Percentiles rank a stretch among this genome's conserved stretches.
Evolutionary conservation across 2,888 invertebrate species (phyloP).

Genomic region (Chesias legatella): DNA sequence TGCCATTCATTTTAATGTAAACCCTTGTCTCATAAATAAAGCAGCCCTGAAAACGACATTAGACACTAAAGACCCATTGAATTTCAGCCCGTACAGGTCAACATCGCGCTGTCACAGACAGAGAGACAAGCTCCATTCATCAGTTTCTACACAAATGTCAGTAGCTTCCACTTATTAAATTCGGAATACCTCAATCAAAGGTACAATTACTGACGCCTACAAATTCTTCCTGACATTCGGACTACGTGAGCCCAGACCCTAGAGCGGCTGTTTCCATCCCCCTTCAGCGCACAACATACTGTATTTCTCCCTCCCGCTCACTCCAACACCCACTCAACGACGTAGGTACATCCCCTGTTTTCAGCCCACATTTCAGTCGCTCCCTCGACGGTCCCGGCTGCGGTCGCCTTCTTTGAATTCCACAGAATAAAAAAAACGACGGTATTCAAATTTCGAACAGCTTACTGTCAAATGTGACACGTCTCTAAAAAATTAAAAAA

Average conservation of each 20-base stretch:
- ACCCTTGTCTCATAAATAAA: too few species aligned
- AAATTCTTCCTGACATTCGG: slow-evolving; percentile 59
- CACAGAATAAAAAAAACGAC: slow-evolving; percentile 3
- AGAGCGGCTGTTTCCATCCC: slow-evolving; percentile 35
- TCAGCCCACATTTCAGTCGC: slow-evolving; percentile 62
- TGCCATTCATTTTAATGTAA: too few species aligned
- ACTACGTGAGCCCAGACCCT: slow-evolving; percentile 53
- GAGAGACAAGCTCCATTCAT: background rate
- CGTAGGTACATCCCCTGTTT: slow-evolving; percentile 57
- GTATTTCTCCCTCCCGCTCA: slow-evolving; percentile 41
- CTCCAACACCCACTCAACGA: slow-evolving; percentile 60
- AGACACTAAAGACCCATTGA: too few species aligned
- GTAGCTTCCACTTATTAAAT: slow-evolving; percentile 52
- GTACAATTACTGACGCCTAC: slow-evolving; percentile 68
- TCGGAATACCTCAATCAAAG: slow-evolving; percentile 62
- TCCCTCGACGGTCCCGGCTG: slow-evolving; percentile 40
- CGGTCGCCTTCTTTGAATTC: slow-evolving; percentile 30
- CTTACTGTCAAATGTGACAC: background rate
- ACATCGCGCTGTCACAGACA: too few species aligned
- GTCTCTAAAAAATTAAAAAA: slow-evolving; percentile 2
- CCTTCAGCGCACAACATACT: slow-evolving; percentile 23
- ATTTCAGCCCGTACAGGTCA: too few species aligned
- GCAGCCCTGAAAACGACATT: too few species aligned
- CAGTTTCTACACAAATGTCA: slow-evolving; percentile 14
- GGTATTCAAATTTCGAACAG: slow-evolving; percentile 1